Evolutionary conservation across 2,888 invertebrate genomes (phyloP), one percentile per base, ranked within the genome.

Genomic region (Metacarcinus magister): DNA sequence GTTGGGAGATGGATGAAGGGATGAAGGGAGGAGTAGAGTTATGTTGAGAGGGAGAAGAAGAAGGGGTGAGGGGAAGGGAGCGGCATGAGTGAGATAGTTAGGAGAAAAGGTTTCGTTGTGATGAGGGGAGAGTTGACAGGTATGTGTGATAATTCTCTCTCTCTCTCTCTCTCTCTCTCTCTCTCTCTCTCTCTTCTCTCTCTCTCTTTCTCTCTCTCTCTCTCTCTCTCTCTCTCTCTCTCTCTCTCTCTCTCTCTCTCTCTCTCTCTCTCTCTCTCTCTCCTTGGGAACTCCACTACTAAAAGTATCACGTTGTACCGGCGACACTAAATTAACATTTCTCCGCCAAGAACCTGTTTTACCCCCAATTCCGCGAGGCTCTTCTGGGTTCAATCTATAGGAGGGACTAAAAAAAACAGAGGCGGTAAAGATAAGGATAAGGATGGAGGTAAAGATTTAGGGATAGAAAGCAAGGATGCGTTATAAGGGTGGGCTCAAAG

Each of bases 261-360:
- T 82, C 82, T 82, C 82, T 82, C 82, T 82, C 82, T 67, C 67
- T 67, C 67, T 67, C 67, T 67, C 67, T 67, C 67, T 67, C 67
- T 67, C 87, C 39, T 75, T 7, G n/a, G n/a, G n/a, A 4, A 23
- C 28, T 75, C 75, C 28, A n/a, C 75, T 75, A n/a, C 19, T 75
- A 23, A 75, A 67, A 75, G 75, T 75, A 28, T 39, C 32, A 19
- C 16, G 87, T 39, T 19, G 87, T 87, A 32, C 16, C 23, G 39
- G 39, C 16, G 87, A 39, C 39, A 39, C 87, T 39, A 19, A 32
- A 39, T 87, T 87, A 87, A 16, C 87, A 39, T 87, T 87, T 87
- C 87, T 39, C 39, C 10, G 75, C 39, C 39, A 39, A 5, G 39
- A 87, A 87, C 87, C 87, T 39, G 87, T 87, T 87, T 87, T 16